Evolutionary conservation across 1,140 invertebrate species (phyloP), one percentile per base, ranked within the genome.

Genomic region (Zaprionus nigranus): DNA sequence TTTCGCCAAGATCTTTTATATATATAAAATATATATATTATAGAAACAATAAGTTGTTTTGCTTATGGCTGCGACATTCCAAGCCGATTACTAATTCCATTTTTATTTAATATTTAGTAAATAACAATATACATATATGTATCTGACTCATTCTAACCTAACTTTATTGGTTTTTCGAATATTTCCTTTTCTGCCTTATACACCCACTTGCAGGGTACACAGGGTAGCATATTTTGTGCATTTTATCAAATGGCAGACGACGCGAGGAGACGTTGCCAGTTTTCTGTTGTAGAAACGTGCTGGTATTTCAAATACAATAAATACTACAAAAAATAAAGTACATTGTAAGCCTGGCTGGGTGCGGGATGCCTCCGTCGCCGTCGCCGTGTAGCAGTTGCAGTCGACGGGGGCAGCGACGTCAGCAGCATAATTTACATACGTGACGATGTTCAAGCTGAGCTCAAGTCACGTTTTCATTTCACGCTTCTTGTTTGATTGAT

Each of bases 381-480:
- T 11, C 30, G 2, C 30, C 2, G 30, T 11, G 30, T 34, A 9
- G 2, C 30, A 11, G 30, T 11, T 34, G 9, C 24, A 49, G 38
- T 24, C 24, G 24, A 46, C 59, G 34, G 15, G 28, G 22, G 40
- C 59, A 56, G 22, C 38, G 69, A 78, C 57, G 77, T 62, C 57
- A 72, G 69, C 70, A 88, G 85, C 84, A 84, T 87, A 90, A 81
- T 90, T 90, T 90, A 59, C 73, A 75, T 75, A 88, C 85, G 85
- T 88, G 85, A 79, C 64, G 75, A 90, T 88, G 82, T 81, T 81
- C 38, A 80, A 77, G 79, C 86, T 59, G 34, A 76, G 76, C 64
- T 68, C 65, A 73, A 82, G 85, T 88, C 85, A 88, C 86, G 85
- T 90, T 88, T 88, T 54, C 67, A 57, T 72, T 76, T 82, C 79